Conservation (phyloP, 1,140 invertebrate species). For the Dysdera silvatica region DNA sequence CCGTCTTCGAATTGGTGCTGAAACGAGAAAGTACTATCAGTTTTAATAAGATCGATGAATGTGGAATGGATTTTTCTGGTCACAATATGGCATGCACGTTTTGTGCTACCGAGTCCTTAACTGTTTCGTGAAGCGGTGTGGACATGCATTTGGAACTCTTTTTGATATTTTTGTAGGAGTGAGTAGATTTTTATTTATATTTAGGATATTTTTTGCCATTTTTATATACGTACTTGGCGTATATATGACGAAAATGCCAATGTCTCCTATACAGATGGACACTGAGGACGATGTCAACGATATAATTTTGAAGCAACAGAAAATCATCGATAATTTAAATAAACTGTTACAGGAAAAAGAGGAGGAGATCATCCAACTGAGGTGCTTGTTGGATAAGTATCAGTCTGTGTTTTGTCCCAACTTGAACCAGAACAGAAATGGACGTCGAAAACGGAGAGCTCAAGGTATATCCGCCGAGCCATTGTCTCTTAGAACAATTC, state of each 20-base stretch:
- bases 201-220: no score
- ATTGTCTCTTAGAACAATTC: slow-evolving; percentile 49
- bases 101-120: no score
- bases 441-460: slow-evolving; percentile 39
- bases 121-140: no score
- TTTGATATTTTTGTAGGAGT: no score
- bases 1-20: no score
- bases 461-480: slow-evolving; percentile 87
- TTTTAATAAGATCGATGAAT: no score
- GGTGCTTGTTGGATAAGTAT: slow-evolving; percentile 86
- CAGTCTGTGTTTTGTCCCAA: slow-evolving; percentile 58
- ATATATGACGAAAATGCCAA: slow-evolving; percentile 26
- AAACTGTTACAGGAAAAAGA: slow-evolving; percentile 59
- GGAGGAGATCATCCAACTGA: slow-evolving; percentile 69
- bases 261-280: slow-evolving; percentile 27
- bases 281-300: slow-evolving; percentile 40
- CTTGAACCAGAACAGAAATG: slow-evolving; percentile 42
- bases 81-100: no score
- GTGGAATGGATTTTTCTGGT: no score
- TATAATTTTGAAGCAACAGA: slow-evolving; percentile 55
- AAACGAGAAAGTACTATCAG: no score
- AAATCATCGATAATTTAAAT: slow-evolving; percentile 63
- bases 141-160: no score
- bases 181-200: no score
- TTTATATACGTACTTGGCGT: no score